Percentiles rank a stretch among this genome's conserved stretches.
Evolutionary conservation across 2,797 vertebrate species (phyloP).

Genomic region (Ceryle rudis): DNA sequence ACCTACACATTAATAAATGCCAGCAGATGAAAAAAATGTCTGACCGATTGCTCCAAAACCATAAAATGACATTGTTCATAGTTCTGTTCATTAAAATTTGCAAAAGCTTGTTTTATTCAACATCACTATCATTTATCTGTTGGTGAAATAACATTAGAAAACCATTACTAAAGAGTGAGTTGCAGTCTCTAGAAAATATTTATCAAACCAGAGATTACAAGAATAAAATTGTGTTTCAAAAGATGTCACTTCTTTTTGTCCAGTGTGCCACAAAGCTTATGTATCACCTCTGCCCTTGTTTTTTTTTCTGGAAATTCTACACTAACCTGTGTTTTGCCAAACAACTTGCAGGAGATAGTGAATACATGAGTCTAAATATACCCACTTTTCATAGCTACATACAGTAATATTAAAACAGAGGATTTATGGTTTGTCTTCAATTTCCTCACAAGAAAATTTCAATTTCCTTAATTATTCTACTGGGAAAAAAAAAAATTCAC

Average conservation of each 20-base stretch:
- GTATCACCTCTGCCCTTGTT: neutral
- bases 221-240: neutral
- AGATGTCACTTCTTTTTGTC: neutral
- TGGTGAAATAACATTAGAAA: neutral
- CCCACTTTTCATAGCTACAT: neutral
- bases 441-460: neutral
- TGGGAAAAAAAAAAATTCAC: neutral
- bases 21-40: neutral
- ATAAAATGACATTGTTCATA: neutral
- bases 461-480: neutral
- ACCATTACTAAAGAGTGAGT: neutral
- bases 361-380: neutral
- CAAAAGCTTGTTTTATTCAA: neutral
- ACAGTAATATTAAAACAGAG: neutral
- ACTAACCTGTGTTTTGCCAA: neutral
- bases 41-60: neutral
- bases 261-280: neutral
- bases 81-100: neutral
- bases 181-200: neutral
- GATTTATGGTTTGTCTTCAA: neutral
- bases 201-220: neutral
- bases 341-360: neutral
- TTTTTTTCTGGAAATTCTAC: neutral
- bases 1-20: neutral
- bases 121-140: neutral